These are phyloP conservation scores for Argyresthia albistria DNA, from an alignment of 2,888 invertebrate species.

Conservation along the genomic window DNA sequence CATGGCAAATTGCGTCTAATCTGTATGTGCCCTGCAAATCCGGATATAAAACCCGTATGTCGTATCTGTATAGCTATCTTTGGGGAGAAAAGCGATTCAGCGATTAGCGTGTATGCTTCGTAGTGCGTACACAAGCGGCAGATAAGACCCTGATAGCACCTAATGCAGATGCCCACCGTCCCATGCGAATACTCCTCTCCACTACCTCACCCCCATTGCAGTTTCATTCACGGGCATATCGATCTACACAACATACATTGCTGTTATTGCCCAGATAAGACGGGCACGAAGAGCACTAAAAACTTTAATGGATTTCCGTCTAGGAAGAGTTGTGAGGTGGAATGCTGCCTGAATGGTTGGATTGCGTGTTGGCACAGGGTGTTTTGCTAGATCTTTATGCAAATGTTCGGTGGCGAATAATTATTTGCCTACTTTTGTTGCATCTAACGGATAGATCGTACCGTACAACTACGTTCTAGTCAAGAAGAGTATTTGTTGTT, in stretches of 20 bases:
- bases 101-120: constrained; percentile 53
- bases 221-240: constrained; percentile 9
- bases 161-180: constrained; percentile 27
- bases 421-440: constrained; percentile 47
- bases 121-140: constrained; percentile 28
- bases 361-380: constrained; percentile 8
- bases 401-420: constrained; percentile 37
- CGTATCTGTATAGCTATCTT: constrained; percentile 32
- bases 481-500: neutral
- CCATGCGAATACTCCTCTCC: constrained; percentile 10
- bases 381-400: constrained; percentile 26
- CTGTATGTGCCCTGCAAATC: constrained; percentile 35
- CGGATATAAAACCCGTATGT: constrained; percentile 47
- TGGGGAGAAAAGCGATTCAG: constrained; percentile 44
- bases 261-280: constrained; percentile 27
- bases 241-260: constrained; percentile 33
- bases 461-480: neutral
- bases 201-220: constrained; percentile 6
- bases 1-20: constrained; percentile 58
- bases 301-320: constrained; percentile 49
- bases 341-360: constrained; percentile 13
- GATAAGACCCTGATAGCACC: constrained; percentile 15
- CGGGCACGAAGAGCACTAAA: constrained; percentile 27
- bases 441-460: constrained; percentile 17
- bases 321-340: constrained; percentile 19